These are phyloP conservation scores for Timema podura DNA, from an alignment of 2,888 invertebrate species.

Conservation along the genomic window DNA sequence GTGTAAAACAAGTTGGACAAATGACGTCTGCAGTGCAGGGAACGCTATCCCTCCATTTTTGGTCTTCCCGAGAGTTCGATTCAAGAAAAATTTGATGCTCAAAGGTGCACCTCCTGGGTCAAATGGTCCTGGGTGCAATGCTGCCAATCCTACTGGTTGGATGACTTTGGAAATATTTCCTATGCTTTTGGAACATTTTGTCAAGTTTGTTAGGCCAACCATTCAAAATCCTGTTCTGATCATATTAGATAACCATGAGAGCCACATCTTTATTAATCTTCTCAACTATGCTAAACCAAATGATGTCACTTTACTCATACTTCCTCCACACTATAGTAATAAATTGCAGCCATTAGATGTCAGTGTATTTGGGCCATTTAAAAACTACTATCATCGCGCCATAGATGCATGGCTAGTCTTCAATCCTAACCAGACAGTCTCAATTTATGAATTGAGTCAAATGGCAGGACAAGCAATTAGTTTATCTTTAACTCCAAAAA, in stretches of 20 bases:
- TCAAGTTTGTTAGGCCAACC: background rate
- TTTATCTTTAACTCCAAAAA: conserved; percentile 6
- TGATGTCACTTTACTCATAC: conserved; percentile 36
- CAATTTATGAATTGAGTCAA: background rate
- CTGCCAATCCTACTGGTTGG: conserved; percentile 11
- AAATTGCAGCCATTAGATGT: conserved; percentile 42
- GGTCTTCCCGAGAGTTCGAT: background rate
- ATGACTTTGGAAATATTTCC: conserved; percentile 12
- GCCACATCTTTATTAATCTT: conserved; percentile 9
- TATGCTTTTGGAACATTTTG: background rate
- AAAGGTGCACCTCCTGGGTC: conserved; percentile 7
- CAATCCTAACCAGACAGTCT: conserved; percentile 42
- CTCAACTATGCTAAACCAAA: too few species aligned
- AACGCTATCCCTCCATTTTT: background rate
- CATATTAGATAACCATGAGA: conserved; percentile 15
- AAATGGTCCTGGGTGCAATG: background rate
- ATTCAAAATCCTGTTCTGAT: background rate
- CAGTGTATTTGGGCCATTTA: conserved; percentile 37
- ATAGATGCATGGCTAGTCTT: conserved; percentile 35
- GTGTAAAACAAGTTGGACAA: background rate
- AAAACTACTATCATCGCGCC: conserved; percentile 37
- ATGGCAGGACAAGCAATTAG: conserved; percentile 8
- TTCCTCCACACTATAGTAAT: conserved; percentile 43
- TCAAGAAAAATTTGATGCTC: conserved; percentile 4
- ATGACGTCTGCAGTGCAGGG: background rate